Evolutionary conservation across 2,113 vertebrate genomes (phyloP), one percentile per base, ranked within the genome.

Genomic region (Chloropsis hardwickii): DNA sequence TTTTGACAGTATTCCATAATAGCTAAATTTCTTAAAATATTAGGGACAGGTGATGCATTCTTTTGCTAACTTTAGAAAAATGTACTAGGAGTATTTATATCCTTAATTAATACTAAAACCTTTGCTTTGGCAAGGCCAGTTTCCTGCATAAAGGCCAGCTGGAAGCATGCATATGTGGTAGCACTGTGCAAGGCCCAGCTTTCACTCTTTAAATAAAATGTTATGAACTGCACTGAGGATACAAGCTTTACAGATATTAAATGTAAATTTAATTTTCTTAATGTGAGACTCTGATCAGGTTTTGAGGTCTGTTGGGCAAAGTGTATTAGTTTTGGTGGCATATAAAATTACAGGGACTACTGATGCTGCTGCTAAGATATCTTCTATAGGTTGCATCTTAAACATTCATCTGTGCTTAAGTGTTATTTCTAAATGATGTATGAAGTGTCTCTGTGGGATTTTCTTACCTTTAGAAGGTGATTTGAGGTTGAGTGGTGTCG

Each of bases 371-470:
- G 60, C 47, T 81, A 21, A 84, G 76, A 31, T 71, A 22, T 40
- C 73, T 81, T 57, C 50, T 81, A 51, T 39, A 81, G 25, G 14
- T 60, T 31, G 19, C 27, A 74, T 44, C 73, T 74, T 84, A 70
- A 81, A 71, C 44, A 53, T 45, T 90, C 0, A 2, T 31, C 72
- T 70, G n/a, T 58, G 48, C 69, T 67, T 81, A 74, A 60, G 51
- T 81, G 42, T 82, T 89, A 66, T 77, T 87, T 92, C 64, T 91
- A 61, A 95, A 92, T 81, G 24, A 86, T 72, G n/a, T 40, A 83
- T 91, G 45, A 92, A 90, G 78, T 35, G 61, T 69, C 47, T 93
- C 57, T 50, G 33, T 44, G 45, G 54, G 33, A 33, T 51, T 84
- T 91, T 31, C 40, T 78, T 78, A 65, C 39, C 29, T 76, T 79